phyloP scores from a whole-genome alignment of 2,113 vertebrate species.

The Opisthocomus hoazin region DNA sequence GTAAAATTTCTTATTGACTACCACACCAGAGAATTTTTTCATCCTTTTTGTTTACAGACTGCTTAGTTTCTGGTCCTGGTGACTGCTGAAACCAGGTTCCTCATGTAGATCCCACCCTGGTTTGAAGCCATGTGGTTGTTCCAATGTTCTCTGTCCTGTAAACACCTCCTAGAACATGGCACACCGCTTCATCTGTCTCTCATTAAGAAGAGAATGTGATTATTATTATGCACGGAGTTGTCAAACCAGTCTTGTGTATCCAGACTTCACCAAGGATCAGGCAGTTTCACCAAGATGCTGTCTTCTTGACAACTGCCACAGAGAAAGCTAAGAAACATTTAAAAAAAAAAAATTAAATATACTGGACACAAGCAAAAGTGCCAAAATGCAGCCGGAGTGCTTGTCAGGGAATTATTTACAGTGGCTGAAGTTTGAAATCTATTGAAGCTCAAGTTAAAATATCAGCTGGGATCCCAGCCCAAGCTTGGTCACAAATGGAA shows the following conservation, averaged over 20 bases:
- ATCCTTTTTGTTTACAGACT: not conserved
- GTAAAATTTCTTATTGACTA: not conserved
- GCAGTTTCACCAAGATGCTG: not conserved
- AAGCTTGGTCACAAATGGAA: constrained; percentile 47
- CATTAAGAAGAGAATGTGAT: constrained; percentile 7
- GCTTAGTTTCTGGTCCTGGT: not conserved
- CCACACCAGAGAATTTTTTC: not conserved
- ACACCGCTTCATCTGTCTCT: constrained; percentile 34
- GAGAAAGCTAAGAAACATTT: not conserved
- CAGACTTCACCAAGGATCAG: not conserved
- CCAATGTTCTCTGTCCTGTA: constrained; percentile 46
- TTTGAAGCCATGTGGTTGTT: constrained; percentile 33
- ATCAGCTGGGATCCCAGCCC: constrained; percentile 54
- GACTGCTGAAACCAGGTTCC: constrained; percentile 19
- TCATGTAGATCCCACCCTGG: not conserved
- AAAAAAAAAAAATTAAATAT: not conserved
- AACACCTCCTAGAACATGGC: constrained; percentile 48
- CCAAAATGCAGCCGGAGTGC: not conserved
- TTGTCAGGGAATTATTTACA: constrained; percentile 47
- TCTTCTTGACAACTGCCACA: not conserved
- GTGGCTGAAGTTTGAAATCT: constrained; percentile 48
- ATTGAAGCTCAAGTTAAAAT: constrained; percentile 58
- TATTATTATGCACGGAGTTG: not conserved
- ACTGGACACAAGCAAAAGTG: not conserved
- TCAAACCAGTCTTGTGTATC: constrained; percentile 7